Base-by-base conservation (phyloP, 2,797 vertebrate genomes). In the Monodelphis domestica region DNA sequence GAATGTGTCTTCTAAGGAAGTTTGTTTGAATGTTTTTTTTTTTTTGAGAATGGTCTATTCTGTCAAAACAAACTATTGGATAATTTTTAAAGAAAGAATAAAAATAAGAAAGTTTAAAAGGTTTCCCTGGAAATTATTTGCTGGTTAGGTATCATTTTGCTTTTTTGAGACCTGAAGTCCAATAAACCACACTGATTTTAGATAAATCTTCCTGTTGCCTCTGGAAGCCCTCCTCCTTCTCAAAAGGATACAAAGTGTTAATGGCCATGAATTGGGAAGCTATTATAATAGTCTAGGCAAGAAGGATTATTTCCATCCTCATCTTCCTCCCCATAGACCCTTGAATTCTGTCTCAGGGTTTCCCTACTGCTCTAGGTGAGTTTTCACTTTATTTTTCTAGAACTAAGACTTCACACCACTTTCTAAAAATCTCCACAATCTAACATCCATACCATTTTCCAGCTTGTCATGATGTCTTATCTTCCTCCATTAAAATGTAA, bases 1-100 rank as follows among this genome's bases (percentile, higher is more conserved):
- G 12, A 0, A 33, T n/a, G 0, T 57, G 0, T 9, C 57, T 1
- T 30, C 29, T n/a, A n/a, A n/a, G n/a, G n/a, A 12, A 28, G 11
- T 29, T 57, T 57, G 57, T 57, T 59, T 33, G 12, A 1, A 59
- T 59, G 33, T 59, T 59, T 59, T 59, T 29, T 59, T 59, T 59
- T 59, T 59, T 29, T 59, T 59, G 12, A 59, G 57, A 59, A 59
- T 30, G 59, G 28, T 14, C 3, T 33, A 33, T 59, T 59, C 30
- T 59, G 5, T 30, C 30, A 59, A 59, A 59, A 59, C 29, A 59
- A 59, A 33, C 12, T 33, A 59, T 30, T 30, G 57, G 33, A 57
- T 10, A 57, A 57, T 57, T 57, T 54, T 59, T 11, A 9, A 33
- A 56, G 56, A 56, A 59, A 59, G 57, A 59, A 59, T 33, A 59